Conservation (phyloP, 1,140 invertebrate species). For the Drosophila parvula region DNA sequence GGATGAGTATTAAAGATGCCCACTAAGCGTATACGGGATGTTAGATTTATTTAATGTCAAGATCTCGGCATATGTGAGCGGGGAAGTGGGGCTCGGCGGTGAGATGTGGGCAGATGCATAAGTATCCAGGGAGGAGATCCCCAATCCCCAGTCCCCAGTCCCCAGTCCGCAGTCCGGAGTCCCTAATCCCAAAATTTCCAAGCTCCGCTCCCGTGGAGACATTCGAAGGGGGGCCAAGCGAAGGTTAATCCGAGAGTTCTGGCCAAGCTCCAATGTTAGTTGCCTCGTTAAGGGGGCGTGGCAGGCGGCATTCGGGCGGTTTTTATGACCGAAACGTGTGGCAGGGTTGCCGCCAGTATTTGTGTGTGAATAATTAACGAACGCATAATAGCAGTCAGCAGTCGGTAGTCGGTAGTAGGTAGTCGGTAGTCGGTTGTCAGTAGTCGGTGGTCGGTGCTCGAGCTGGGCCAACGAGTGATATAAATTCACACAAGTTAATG, state of each 20-base stretch:
- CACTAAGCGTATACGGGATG: slow-evolving; percentile 74
- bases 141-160: slow-evolving; percentile 10
- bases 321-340: slow-evolving; percentile 79
- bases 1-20: slow-evolving; percentile 72
- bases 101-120: slow-evolving; percentile 50
- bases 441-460: slow-evolving; percentile 15
- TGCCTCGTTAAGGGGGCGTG: slow-evolving; percentile 75
- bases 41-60: slow-evolving; percentile 82
- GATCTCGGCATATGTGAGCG: slow-evolving; percentile 60
- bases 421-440: slow-evolving; percentile 19
- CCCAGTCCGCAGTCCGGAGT: slow-evolving; percentile 8
- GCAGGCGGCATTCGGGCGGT: slow-evolving; percentile 47
- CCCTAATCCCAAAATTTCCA: slow-evolving; percentile 17
- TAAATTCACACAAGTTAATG: slow-evolving; percentile 81
- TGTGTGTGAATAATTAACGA: slow-evolving; percentile 81
- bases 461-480: slow-evolving; percentile 70
- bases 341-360: slow-evolving; percentile 26
- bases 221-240: slow-evolving; percentile 41
- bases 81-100: slow-evolving; percentile 1
- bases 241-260: slow-evolving; percentile 62
- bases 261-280: slow-evolving; percentile 40
- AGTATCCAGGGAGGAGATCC: slow-evolving; percentile 63
- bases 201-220: slow-evolving; percentile 42
- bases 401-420: slow-evolving; percentile 29
- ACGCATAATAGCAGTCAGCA: slow-evolving; percentile 75